Conservation (phyloP, 2,888 invertebrate genomes). For the Pogonocherus hispidulus region DNA sequence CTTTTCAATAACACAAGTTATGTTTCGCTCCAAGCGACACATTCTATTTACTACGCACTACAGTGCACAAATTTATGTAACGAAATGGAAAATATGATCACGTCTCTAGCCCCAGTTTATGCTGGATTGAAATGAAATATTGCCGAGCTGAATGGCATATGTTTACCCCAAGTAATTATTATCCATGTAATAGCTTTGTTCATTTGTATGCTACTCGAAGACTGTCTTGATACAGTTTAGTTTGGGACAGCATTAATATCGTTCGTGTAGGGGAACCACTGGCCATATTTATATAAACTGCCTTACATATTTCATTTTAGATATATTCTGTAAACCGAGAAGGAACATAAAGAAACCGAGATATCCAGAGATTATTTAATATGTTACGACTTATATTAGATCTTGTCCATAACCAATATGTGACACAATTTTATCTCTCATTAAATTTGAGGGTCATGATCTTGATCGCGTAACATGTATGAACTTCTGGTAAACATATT, state of each 20-base stretch:
- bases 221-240: neutral
- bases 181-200: neutral
- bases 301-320: neutral
- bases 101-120: neutral
- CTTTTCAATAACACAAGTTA: slow-evolving; percentile 1
- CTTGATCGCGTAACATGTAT: no score
- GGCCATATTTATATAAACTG: neutral
- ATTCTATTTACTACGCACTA: neutral
- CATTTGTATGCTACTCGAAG: neutral
- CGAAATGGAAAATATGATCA: slow-evolving; percentile 20
- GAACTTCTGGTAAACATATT: no score
- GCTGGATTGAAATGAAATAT: slow-evolving; percentile 22
- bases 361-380: no score
- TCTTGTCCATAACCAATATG: no score
- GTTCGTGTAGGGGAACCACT: neutral
- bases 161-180: slow-evolving; percentile 2
- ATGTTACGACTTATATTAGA: no score
- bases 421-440: no score
- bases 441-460: no score
- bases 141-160: neutral
- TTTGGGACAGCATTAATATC: neutral
- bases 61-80: slow-evolving; percentile 5
- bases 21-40: neutral
- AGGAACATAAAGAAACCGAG: no score
- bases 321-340: neutral